Evolutionary conservation across 2,113 vertebrate species (phyloP).

Genomic region (Callocephalon fimbriatum): DNA sequence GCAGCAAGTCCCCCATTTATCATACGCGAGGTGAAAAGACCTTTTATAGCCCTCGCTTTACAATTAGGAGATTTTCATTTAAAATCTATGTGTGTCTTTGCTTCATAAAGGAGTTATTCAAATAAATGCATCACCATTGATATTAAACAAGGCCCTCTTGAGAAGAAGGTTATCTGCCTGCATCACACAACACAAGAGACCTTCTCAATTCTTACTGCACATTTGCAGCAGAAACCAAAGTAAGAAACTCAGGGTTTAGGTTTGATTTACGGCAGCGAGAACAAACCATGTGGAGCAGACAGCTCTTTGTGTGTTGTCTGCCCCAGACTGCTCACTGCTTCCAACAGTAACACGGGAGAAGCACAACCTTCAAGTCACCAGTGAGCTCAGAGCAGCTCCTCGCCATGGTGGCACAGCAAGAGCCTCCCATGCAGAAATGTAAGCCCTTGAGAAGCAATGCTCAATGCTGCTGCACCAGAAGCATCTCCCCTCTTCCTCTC

Average conservation of each 20-base stretch:
- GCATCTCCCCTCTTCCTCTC: background rate
- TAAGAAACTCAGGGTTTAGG: background rate
- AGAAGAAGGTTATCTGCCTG: background rate
- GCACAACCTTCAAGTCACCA: background rate
- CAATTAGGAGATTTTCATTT: background rate
- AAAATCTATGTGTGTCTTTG: background rate
- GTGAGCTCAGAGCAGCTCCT: background rate
- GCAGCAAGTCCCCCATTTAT: background rate
- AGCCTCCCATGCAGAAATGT: background rate
- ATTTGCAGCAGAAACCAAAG: background rate
- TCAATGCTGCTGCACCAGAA: background rate
- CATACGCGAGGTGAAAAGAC: rapidly evolving
- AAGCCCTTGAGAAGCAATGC: background rate
- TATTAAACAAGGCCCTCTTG: background rate
- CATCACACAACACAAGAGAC: background rate
- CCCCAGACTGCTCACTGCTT: background rate
- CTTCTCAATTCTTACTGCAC: background rate
- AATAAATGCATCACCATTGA: background rate
- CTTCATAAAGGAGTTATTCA: background rate
- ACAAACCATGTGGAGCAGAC: rapidly evolving
- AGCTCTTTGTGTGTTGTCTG: background rate
- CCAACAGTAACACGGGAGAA: rapidly evolving
- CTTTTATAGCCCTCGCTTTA: background rate
- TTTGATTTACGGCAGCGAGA: background rate
- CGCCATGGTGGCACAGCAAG: background rate